phyloP scores from a whole-genome alignment of 2,113 vertebrate genomes.

The Atrichornis clamosus region DNA sequence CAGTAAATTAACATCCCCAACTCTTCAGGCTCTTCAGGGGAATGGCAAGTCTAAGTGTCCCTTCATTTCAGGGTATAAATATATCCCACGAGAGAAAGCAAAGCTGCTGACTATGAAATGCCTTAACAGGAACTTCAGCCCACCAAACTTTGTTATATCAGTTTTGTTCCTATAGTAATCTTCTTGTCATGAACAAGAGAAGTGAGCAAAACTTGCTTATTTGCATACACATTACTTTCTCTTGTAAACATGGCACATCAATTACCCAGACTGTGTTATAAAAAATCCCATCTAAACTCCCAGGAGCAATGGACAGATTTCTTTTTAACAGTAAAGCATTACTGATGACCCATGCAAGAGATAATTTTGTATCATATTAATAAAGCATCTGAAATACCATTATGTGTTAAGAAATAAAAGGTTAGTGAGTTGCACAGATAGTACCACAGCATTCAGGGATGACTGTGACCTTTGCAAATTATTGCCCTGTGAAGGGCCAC shows the following conservation, averaged over 20 bases:
- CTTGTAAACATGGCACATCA: neutral
- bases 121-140: neutral
- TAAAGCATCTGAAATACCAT: neutral
- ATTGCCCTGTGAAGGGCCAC: neutral
- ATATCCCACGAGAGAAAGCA: constrained; percentile 1
- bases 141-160: neutral
- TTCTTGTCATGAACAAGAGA: neutral
- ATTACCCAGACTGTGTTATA: neutral
- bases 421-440: neutral
- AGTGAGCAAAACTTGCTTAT: neutral
- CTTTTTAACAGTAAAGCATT: neutral
- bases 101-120: constrained; percentile 15
- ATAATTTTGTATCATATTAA: neutral
- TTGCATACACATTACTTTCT: neutral
- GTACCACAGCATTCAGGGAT: neutral
- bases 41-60: neutral
- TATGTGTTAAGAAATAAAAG: neutral
- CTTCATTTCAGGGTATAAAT: constrained; percentile 32
- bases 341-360: neutral
- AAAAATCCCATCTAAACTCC: neutral
- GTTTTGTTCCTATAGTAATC: neutral
- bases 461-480: neutral
- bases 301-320: neutral
- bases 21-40: neutral
- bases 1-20: neutral